Evolutionary conservation across 2,797 vertebrate genomes (phyloP), one percentile per base, ranked within the genome.

Genomic region (Myotis pilosus): DNA sequence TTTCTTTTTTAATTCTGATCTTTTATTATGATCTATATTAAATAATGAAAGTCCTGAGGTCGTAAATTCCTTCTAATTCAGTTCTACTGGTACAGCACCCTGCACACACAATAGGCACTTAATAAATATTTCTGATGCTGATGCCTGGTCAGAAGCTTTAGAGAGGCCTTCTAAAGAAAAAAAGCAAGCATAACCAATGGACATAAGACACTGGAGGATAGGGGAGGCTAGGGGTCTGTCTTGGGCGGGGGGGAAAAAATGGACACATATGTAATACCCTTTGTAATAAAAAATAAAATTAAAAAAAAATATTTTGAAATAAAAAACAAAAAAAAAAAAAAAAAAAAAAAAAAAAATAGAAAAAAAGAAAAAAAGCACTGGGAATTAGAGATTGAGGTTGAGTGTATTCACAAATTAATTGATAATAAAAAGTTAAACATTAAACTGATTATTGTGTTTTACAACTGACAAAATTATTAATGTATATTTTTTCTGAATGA

Each of bases 11-110:
- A 68, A 33, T 68, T 36, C 64, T 33, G 64, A 20, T 36, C 64
- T 68, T 68, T 68, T 68, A 68, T 36, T 68, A 53, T 3, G 0
- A 89, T 87, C 64, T 89, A 11, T 84, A 33, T 66, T 89, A 75
- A 71, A 84, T 4, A 53, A 33, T 49, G 55, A 47, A 96, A 49
- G 51, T 78, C 53, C 78, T 86, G 66, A 92, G 82, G 90, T 23
- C 71, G 11, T 96, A 66, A 84, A 94, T 82, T 92, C 64, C 74
- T 91, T 90, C n/a, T 51, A 76, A 95, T 82, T 51, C 11, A 55
- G 6, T 91, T 47, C 62, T 51, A 83, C 28, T 89, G 44, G 49
- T 53, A 69, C 0, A 69, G 33, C 23, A 72, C 23, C 76, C 23
- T 19, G n/a, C 6, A 85, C 16, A 94, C 16, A 91, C n/a, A 84